A percentile compares a stretch with the other conserved stretches of the same genome.
Evolutionary conservation across 2,888 invertebrate species (phyloP).

Genomic region (Alloplasta piceator): DNA sequence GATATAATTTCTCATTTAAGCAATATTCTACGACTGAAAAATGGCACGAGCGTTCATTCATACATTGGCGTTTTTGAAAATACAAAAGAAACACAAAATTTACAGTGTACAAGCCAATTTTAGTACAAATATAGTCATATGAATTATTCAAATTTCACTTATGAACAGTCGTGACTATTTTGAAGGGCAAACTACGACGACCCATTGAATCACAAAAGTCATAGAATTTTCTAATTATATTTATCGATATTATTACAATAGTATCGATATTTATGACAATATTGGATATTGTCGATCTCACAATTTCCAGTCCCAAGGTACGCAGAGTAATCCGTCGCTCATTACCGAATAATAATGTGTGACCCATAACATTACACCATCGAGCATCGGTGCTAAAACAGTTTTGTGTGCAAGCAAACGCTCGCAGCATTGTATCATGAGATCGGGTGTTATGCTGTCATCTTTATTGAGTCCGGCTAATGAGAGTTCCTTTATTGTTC

Average conservation of each 20-base stretch:
- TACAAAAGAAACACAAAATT: no score
- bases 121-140: no score
- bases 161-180: no score
- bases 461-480: slow-evolving; percentile 92
- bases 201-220: no score
- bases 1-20: no score
- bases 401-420: slow-evolving; percentile 86
- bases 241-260: no score
- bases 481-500: slow-evolving; percentile 88
- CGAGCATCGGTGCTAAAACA: slow-evolving; percentile 84
- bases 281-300: slow-evolving; percentile 71
- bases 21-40: no score
- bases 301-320: slow-evolving; percentile 95
- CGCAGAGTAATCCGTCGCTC: slow-evolving; percentile 94
- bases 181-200: no score
- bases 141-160: no score
- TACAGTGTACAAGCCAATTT: no score
- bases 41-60: no score
- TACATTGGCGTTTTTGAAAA: no score
- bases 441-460: slow-evolving; percentile 94
- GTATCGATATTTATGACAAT: neutral
- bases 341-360: slow-evolving; percentile 96
- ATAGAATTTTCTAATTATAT: neutral
- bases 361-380: slow-evolving; percentile 90
- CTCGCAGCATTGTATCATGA: slow-evolving; percentile 94